These are phyloP conservation scores for Germaria angustata DNA, from an alignment of 2,888 invertebrate genomes.

Conservation along the genomic window DNA sequence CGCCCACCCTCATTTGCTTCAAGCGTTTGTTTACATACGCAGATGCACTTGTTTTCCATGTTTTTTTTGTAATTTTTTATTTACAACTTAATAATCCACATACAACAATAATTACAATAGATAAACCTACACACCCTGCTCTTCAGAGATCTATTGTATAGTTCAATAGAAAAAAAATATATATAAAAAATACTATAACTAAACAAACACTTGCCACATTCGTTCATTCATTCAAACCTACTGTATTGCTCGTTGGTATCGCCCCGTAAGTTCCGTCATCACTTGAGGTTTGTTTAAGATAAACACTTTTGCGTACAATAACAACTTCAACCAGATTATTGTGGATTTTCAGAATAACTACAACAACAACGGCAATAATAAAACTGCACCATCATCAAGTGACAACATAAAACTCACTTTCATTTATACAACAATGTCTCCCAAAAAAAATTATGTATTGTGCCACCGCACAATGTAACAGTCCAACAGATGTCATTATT, in stretches of 20 bases:
- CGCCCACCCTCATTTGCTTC: not conserved
- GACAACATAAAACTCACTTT: constrained; percentile 60
- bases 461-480: not conserved
- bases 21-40: not conserved
- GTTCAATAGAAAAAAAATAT: constrained; percentile 1
- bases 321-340: constrained; percentile 31
- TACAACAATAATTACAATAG: constrained; percentile 15
- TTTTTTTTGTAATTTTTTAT: too few relatives aligned
- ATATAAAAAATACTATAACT: not conserved
- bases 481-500: not conserved
- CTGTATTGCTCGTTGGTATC: constrained; percentile 15
- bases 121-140: constrained; percentile 36
- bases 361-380: constrained; percentile 22
- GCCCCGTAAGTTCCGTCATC: constrained; percentile 51
- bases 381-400: constrained; percentile 56
- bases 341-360: constrained; percentile 15
- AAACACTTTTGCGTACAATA: constrained; percentile 56
- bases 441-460: not conserved
- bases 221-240: constrained; percentile 28
- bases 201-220: constrained; percentile 49
- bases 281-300: constrained; percentile 30
- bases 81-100: too few relatives aligned
- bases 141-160: constrained; percentile 22
- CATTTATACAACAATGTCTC: constrained; percentile 32
- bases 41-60: constrained; percentile 39